phyloP scores from a whole-genome alignment of 1,140 invertebrate species.

The Ostrea edulis region DNA sequence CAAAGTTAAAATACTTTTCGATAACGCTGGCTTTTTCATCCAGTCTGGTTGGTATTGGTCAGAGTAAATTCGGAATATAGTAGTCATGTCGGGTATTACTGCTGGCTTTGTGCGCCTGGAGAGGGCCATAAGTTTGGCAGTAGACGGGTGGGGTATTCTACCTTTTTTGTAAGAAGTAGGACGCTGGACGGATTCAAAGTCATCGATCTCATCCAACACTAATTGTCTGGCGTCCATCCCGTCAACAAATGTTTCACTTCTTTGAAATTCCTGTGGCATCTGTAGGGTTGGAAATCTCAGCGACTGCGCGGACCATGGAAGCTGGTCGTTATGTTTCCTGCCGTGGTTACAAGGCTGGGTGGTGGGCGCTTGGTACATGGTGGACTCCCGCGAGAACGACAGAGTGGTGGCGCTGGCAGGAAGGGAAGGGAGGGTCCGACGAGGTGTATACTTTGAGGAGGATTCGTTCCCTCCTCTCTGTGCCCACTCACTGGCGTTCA shows the following conservation, averaged over 20 bases:
- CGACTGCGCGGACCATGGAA: conserved; percentile 44
- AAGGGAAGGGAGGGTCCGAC: conserved; percentile 39
- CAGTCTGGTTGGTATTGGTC: conserved; percentile 74
- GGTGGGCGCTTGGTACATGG: conserved; percentile 67
- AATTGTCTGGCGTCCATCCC: conserved; percentile 68
- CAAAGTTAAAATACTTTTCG: neutral
- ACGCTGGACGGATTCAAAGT: conserved; percentile 60
- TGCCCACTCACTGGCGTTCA: conserved; percentile 74
- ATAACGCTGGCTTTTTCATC: conserved; percentile 50
- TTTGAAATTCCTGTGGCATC: conserved; percentile 39
- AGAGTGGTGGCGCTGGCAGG: conserved; percentile 54
- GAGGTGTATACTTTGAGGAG: conserved; percentile 46
- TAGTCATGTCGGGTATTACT: conserved; percentile 64
- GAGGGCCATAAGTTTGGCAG: conserved; percentile 66
- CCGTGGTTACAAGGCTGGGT: conserved; percentile 62
- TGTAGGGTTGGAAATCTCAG: conserved; percentile 43
- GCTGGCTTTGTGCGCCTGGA: conserved; percentile 53
- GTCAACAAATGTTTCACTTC: conserved; percentile 66
- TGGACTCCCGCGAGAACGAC: conserved; percentile 68
- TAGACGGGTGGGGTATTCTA: conserved; percentile 62
- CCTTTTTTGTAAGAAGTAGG: conserved; percentile 53
- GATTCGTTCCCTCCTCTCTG: conserved; percentile 57
- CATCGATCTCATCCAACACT: conserved; percentile 67
- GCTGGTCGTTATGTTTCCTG: conserved; percentile 39
- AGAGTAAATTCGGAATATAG: conserved; percentile 72